A percentile compares a stretch with the other conserved stretches of the same genome.
phyloP scores from a whole-genome alignment of 2,888 invertebrate genomes.

The Drosophila percnosoma region DNA sequence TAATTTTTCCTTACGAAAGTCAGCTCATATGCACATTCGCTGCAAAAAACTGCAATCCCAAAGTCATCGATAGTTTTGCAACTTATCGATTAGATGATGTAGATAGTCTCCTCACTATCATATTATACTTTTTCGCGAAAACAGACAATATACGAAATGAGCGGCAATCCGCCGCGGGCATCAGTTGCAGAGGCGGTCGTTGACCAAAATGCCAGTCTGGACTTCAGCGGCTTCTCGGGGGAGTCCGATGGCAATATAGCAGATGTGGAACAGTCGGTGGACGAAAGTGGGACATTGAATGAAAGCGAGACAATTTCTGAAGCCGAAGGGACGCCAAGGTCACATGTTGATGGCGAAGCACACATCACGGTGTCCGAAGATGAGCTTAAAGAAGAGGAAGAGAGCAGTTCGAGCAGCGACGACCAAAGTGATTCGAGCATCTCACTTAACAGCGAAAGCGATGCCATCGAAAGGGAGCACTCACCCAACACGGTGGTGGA shows the following conservation, averaged over 20 bases:
- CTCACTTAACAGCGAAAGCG: constrained; percentile 37
- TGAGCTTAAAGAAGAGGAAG: constrained; percentile 16
- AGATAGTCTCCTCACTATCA: neutral
- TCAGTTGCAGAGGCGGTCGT: neutral
- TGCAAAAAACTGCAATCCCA: neutral
- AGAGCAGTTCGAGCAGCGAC: constrained; percentile 28
- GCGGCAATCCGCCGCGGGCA: neutral
- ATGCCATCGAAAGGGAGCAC: constrained; percentile 44
- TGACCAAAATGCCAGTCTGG: constrained; percentile 33
- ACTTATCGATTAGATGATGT: neutral
- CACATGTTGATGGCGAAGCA: constrained; percentile 1
- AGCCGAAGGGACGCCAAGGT: neutral
- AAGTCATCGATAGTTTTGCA: neutral
- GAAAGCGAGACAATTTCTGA: neutral
- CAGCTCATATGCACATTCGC: too few species aligned
- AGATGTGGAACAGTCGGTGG: constrained; percentile 33
- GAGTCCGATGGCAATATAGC: constrained; percentile 24
- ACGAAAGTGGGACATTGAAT: constrained; percentile 12
- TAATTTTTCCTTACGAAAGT: neutral
- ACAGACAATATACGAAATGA: neutral
- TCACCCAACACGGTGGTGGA: constrained; percentile 58
- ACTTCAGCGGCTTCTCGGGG: constrained; percentile 47
- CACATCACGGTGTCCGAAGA: constrained; percentile 24
- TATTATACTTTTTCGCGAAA: constrained; percentile 1
- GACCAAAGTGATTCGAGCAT: constrained; percentile 23